Percentiles rank a stretch among this genome's conserved stretches.
Evolutionary conservation across 2,888 invertebrate species (phyloP).

Genomic region (Dolomedes plantarius): DNA sequence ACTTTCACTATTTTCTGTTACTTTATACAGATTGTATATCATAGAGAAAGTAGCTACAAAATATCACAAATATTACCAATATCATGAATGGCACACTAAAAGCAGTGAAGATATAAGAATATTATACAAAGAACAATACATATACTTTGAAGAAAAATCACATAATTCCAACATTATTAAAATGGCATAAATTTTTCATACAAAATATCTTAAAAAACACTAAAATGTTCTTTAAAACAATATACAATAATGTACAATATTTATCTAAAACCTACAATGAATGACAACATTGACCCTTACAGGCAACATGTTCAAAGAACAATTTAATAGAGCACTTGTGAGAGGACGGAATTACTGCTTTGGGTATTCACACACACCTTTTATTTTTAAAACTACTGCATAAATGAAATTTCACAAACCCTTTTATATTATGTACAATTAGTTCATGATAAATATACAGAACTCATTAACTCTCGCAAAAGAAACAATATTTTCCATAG

Average conservation of each 20-base stretch:
- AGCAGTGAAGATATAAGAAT: slow-evolving; percentile 7
- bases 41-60: not conserved
- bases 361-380: no score
- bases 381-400: no score
- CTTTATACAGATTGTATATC: no score
- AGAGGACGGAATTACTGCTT: no score
- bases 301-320: no score
- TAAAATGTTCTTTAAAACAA: not conserved
- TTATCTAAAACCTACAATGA: not conserved
- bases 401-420: no score
- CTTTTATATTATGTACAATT: no score
- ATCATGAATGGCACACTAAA: not conserved
- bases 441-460: no score
- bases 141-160: slow-evolving; percentile 9
- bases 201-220: not conserved
- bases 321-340: no score
- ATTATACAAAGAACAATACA: not conserved
- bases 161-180: not conserved
- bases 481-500: no score
- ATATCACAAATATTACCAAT: not conserved
- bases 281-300: not conserved
- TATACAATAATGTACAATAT: not conserved
- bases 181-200: not conserved
- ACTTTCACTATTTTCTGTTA: no score
- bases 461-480: no score